A percentile compares a stretch with the other conserved stretches of the same genome.
Conservation (phyloP, 2,888 invertebrate genomes). For the Campoletis raptor region DNA sequence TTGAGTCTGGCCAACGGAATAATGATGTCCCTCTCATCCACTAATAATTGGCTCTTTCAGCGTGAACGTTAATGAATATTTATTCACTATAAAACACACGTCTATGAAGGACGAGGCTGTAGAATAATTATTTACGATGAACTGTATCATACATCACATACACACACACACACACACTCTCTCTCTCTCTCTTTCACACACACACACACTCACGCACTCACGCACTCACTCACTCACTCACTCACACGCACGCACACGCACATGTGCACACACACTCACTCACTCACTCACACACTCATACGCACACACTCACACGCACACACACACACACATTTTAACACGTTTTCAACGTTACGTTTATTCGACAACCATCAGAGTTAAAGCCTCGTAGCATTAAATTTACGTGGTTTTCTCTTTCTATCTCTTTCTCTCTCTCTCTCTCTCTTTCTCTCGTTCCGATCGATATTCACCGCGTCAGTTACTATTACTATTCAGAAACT, state of each 20-base stretch:
- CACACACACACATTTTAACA: neutral
- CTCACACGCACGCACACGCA: neutral
- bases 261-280: neutral
- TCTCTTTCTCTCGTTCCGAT: constrained; percentile 9
- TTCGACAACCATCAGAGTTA: constrained; percentile 22
- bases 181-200: no score
- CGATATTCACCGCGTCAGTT: constrained; percentile 60
- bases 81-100: constrained; percentile 35
- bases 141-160: neutral
- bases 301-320: neutral
- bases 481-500: constrained; percentile 56
- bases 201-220: neutral
- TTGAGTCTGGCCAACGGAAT: constrained; percentile 33
- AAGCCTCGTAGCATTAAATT: neutral
- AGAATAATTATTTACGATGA: constrained; percentile 56
- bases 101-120: neutral
- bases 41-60: constrained; percentile 38
- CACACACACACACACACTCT: neutral
- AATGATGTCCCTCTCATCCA: constrained; percentile 31
- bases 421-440: neutral
- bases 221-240: no score
- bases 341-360: constrained; percentile 36
- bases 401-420: neutral
- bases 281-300: neutral
- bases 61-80: constrained; percentile 38